Conservation (phyloP, 2,888 invertebrate genomes). For the Teleiodes luculella region DNA sequence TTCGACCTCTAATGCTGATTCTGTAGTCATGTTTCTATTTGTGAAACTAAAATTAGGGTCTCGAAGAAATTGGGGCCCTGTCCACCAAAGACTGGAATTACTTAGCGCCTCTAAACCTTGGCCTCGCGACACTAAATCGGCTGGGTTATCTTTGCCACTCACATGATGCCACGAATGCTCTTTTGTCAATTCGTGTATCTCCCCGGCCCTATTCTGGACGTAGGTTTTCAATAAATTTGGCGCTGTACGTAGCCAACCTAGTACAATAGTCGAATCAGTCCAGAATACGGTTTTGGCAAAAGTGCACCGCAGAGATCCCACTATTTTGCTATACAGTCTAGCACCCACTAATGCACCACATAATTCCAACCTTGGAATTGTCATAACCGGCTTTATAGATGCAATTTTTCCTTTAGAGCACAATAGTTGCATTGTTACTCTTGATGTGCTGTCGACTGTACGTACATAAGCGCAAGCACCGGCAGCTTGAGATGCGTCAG, state of each 20-base stretch:
- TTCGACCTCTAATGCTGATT: no score
- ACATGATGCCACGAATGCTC: conserved; percentile 27
- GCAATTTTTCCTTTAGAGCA: conserved; percentile 18
- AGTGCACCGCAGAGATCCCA: conserved; percentile 6
- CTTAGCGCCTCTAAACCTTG: conserved; percentile 20
- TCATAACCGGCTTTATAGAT: conserved; percentile 5
- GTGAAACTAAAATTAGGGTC: no score
- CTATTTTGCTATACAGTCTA: conserved; percentile 24
- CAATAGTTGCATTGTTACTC: conserved; percentile 22
- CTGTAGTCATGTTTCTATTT: conserved; percentile 19
- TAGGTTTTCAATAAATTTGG: conserved; percentile 24
- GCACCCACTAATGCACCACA: conserved; percentile 29
- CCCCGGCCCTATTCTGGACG: conserved; percentile 27
- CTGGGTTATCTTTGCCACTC: conserved; percentile 26
- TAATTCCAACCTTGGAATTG: conserved; percentile 29
- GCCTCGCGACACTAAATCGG: conserved; percentile 25
- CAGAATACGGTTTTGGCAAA: conserved; percentile 19
- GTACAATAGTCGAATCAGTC: conserved; percentile 30
- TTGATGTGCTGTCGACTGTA: no score
- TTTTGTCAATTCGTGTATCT: conserved; percentile 26
- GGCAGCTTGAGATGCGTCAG: no score
- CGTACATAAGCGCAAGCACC: no score
- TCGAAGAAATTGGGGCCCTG: conserved; percentile 24
- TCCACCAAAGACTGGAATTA: conserved; percentile 26
- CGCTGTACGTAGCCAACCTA: conserved; percentile 26